Evolutionary conservation across 2,888 invertebrate species (phyloP), one percentile per base, ranked within the genome.

Genomic region (Ophion ellenae): DNA sequence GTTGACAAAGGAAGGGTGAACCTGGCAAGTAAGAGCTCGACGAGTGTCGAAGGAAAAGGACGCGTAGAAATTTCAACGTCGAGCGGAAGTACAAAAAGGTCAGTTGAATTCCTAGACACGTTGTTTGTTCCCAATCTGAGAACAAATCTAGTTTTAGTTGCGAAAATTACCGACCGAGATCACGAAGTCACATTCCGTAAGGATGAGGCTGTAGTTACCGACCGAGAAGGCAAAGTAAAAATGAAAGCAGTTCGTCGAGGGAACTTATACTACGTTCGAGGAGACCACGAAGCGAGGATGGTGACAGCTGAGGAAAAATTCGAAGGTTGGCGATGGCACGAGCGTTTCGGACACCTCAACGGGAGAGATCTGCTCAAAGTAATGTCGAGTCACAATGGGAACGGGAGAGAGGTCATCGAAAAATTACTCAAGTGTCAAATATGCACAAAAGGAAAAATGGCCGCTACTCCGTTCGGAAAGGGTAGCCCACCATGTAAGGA

Each of bases 61-160:
- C 20, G 71, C n/a, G 74, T 61, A 28, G 66, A 28, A 11, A 76
- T 86, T 17, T 53, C 63, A 11, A 69, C 24, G 14, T 14, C 3
- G 28, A 57, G 59, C 17, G 45, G n/a, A n/a, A 64, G 32, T 17
- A 40, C 2, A 10, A 47, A n/a, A 57, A 57, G 71, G 24, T n/a
- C 47, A 36, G 59, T 84, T 14, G 14, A 61, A 2, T 61, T 88
- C 2, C 66, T 87, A 71, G 70, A 88, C 24, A 82, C 87, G 1
- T 80, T 88, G 1, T 86, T 66, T 17, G 88, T 88, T n/a, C 89
- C 88, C 0, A 84, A 89, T 53, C 59, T 88, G 9, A 77, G 87
- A n/a, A 86, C 87, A 2, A 89, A 90, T 69, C 66, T 89, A 0
- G 64, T 88, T 17, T 89, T 88, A 0, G 81, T 90, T 0, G 83